These are phyloP conservation scores for Drosophila nr. fundita DNA, from an alignment of 2,888 invertebrate genomes.

Conservation along the genomic window DNA sequence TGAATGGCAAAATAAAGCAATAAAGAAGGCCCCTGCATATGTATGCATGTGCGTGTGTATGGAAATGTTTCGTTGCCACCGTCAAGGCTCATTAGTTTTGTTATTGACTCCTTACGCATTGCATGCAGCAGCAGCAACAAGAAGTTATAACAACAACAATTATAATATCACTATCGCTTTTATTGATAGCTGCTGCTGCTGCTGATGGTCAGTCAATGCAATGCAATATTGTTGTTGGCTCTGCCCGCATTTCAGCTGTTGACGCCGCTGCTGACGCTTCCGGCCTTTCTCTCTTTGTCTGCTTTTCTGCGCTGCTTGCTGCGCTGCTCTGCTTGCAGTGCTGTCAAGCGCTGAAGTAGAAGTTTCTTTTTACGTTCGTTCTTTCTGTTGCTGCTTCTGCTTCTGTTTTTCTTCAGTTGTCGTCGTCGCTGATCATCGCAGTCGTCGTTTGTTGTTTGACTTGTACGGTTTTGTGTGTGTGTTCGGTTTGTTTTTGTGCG, in stretches of 20 bases:
- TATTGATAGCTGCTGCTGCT: slow-evolving; percentile 72
- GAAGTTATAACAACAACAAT: slow-evolving; percentile 25
- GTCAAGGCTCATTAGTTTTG: slow-evolving; percentile 79
- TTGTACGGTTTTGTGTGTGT: slow-evolving; percentile 64
- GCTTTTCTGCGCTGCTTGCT: not conserved
- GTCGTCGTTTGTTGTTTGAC: slow-evolving; percentile 74
- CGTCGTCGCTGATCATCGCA: slow-evolving; percentile 62
- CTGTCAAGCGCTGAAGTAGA: slow-evolving; percentile 45
- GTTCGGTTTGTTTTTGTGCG: slow-evolving; percentile 34
- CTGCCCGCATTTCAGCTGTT: slow-evolving; percentile 73
- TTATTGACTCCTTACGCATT: slow-evolving; percentile 73
- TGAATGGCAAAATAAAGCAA: slow-evolving; percentile 78
- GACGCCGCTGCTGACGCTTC: slow-evolving; percentile 52
- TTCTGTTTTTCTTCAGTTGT: slow-evolving; percentile 29
- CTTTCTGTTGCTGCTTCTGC: slow-evolving; percentile 31
- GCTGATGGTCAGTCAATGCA: slow-evolving; percentile 61
- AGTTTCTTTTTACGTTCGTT: slow-evolving; percentile 53
- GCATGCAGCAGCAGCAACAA: slow-evolving; percentile 29
- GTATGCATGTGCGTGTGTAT: not conserved
- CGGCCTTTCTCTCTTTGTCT: slow-evolving; percentile 61
- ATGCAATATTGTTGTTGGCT: slow-evolving; percentile 55
- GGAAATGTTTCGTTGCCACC: slow-evolving; percentile 45
- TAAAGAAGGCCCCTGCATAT: slow-evolving; percentile 48
- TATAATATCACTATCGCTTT: slow-evolving; percentile 69
- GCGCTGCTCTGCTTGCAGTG: slow-evolving; percentile 23